These are phyloP conservation scores for Tiliacea aurago DNA, from an alignment of 2,888 invertebrate genomes.

Conservation along the genomic window DNA sequence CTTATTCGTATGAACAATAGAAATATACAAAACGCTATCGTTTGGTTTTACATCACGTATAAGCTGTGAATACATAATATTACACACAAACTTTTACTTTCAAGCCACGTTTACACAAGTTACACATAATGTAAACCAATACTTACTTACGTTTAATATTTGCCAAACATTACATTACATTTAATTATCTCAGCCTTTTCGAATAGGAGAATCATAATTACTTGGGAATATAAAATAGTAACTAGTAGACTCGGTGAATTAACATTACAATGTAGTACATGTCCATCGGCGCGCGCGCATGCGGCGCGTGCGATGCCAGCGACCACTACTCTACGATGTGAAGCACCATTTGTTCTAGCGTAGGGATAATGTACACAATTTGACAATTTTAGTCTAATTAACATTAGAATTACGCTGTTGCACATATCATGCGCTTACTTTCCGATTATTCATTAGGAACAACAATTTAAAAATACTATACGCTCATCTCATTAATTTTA, in stretches of 20 bases:
- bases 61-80: constrained; percentile 70
- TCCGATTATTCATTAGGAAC: constrained; percentile 89
- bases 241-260: constrained; percentile 87
- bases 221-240: constrained; percentile 88
- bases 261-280: constrained; percentile 78
- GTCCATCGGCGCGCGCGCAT: constrained; percentile 61
- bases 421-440: constrained; percentile 82
- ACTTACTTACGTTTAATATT: constrained; percentile 79
- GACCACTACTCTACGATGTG: constrained; percentile 86
- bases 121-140: constrained; percentile 78
- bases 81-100: constrained; percentile 59
- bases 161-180: constrained; percentile 87
- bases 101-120: constrained; percentile 58
- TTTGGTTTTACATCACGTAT: constrained; percentile 83
- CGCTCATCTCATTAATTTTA: constrained; percentile 82
- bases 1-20: constrained; percentile 84
- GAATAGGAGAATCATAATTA: constrained; percentile 89
- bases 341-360: constrained; percentile 91
- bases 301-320: constrained; percentile 66
- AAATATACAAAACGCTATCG: constrained; percentile 89
- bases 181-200: constrained; percentile 89
- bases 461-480: constrained; percentile 89
- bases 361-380: constrained; percentile 90
- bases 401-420: constrained; percentile 85
- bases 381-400: constrained; percentile 86